Conservation (phyloP, 2,888 invertebrate species). For the Diabrotica balteata region DNA sequence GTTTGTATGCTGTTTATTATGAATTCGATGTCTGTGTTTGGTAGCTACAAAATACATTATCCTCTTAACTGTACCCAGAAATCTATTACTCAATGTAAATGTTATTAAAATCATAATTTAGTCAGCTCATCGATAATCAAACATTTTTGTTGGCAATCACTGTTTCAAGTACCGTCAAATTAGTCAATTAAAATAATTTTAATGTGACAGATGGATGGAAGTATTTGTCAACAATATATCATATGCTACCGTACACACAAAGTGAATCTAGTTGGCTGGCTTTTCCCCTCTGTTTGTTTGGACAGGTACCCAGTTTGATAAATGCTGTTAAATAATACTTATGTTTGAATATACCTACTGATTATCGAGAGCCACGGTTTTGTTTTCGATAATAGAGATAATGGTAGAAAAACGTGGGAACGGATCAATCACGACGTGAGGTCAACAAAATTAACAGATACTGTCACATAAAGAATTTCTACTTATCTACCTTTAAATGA, state of each 20-base stretch:
- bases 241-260: slow-evolving; percentile 58
- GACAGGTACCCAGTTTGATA: slow-evolving; percentile 52
- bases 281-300: slow-evolving; percentile 35
- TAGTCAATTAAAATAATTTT: slow-evolving; percentile 59
- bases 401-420: slow-evolving; percentile 6
- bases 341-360: slow-evolving; percentile 55
- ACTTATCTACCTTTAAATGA: too few species aligned
- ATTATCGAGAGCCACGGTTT: slow-evolving; percentile 38
- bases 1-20: too few species aligned
- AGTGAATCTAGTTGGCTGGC: slow-evolving; percentile 41
- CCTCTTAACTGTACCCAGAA: background rate
- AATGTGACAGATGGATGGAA: slow-evolving; percentile 57
- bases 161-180: slow-evolving; percentile 45
- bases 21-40: too few species aligned
- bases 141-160: slow-evolving; percentile 36
- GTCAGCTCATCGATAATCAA: slow-evolving; percentile 23
- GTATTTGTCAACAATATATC: slow-evolving; percentile 56
- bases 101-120: slow-evolving; percentile 29
- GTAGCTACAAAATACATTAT: too few species aligned
- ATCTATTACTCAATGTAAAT: slow-evolving; percentile 22
- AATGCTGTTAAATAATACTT: slow-evolving; percentile 54
- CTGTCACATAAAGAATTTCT: too few species aligned
- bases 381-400: slow-evolving; percentile 17
- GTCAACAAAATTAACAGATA: too few species aligned
- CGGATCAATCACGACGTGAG: too few species aligned